These are phyloP conservation scores for Rhea pennata DNA, from an alignment of 2,113 vertebrate genomes.

Conservation along the genomic window DNA sequence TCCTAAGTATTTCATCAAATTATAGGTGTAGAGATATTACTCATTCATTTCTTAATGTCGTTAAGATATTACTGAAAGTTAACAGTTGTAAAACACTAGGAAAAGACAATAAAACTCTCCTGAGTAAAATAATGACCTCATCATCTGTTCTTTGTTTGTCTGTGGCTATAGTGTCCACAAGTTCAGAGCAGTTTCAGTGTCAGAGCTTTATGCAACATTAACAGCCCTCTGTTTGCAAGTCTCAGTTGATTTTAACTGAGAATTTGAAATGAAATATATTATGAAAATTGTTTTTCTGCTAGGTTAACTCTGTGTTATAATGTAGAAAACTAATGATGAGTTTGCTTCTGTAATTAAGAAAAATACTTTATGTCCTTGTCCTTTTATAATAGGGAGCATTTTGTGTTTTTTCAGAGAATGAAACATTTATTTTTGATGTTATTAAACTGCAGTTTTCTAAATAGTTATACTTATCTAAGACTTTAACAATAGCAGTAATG, in stretches of 20 bases:
- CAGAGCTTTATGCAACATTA: fast-evolving
- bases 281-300: background rate
- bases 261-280: background rate
- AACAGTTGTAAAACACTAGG: background rate
- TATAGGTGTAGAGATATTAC: fast-evolving
- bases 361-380: fast-evolving
- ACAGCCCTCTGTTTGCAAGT: no score
- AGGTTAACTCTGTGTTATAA: background rate
- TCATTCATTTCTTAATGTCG: fast-evolving
- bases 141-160: fast-evolving
- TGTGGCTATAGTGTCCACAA: fast-evolving
- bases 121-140: fast-evolving
- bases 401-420: fast-evolving
- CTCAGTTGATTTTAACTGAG: background rate
- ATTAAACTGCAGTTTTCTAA: background rate
- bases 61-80: background rate
- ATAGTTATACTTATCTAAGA: background rate
- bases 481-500: background rate
- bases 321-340: background rate
- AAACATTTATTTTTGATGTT: background rate
- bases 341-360: background rate
- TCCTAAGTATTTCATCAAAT: background rate
- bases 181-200: background rate
- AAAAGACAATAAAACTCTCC: no score
- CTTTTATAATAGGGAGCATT: background rate